A percentile compares a stretch with the other conserved stretches of the same genome.
phyloP scores from a whole-genome alignment of 2,888 invertebrate species.

The Lumbricus terrestris region DNA sequence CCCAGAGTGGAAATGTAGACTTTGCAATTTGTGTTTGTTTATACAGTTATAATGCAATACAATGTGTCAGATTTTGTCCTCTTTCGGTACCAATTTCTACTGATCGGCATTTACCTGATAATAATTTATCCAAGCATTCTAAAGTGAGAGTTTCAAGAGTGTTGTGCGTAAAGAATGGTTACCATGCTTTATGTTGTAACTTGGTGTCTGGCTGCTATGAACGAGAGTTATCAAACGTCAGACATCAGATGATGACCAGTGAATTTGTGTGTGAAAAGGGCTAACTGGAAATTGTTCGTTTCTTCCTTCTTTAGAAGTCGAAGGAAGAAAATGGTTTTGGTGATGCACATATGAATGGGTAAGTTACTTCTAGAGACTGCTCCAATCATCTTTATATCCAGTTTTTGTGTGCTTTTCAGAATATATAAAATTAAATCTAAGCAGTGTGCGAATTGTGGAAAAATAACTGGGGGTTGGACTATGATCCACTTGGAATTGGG shows the following conservation, averaged over 20 bases:
- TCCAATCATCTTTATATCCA: background rate
- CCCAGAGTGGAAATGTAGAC: too few relatives aligned
- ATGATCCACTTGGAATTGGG: too few relatives aligned
- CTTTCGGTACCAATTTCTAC: too few relatives aligned
- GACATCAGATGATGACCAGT: background rate
- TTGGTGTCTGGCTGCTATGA: background rate
- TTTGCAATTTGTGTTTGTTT: too few relatives aligned
- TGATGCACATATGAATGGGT: background rate
- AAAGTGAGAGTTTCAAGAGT: background rate
- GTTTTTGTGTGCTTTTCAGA: background rate
- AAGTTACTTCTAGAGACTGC: background rate
- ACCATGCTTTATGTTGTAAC: background rate
- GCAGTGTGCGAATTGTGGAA: too few relatives aligned
- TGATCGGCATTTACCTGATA: too few relatives aligned
- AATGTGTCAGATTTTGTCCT: too few relatives aligned
- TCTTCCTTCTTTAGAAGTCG: background rate
- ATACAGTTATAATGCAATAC: too few relatives aligned
- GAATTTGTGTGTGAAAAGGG: background rate
- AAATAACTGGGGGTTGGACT: too few relatives aligned
- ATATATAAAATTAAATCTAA: too few relatives aligned
- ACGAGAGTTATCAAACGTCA: background rate
- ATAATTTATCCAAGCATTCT: background rate
- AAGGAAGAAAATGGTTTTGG: background rate
- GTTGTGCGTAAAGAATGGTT: background rate
- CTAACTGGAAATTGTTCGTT: background rate